Percentiles rank a stretch among this genome's conserved stretches.
phyloP scores from a whole-genome alignment of 2,113 vertebrate genomes.

The Halcyon malimbica region DNA sequence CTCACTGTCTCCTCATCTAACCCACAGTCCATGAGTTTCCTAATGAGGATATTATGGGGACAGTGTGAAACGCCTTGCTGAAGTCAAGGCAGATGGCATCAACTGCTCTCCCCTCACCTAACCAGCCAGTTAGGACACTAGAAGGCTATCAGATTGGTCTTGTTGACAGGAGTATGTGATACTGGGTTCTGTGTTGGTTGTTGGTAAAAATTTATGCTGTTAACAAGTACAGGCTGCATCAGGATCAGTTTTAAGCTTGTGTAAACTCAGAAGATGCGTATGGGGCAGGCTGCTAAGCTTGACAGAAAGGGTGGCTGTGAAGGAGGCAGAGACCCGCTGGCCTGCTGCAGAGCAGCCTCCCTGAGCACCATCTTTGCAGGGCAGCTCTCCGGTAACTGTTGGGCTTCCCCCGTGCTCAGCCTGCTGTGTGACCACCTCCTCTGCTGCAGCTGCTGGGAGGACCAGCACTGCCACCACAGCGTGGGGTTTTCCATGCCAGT shows the following conservation, averaged over 20 bases:
- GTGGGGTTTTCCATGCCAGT: rapidly evolving
- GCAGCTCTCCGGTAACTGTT: neutral
- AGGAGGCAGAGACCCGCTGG: neutral
- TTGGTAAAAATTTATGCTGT: neutral
- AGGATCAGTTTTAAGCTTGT: neutral
- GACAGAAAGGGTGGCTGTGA: neutral
- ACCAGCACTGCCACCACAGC: rapidly evolving
- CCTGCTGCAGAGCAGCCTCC: neutral
- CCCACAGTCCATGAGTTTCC: too few relatives aligned
- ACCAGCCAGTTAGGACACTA: too few relatives aligned
- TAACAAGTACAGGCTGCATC: neutral
- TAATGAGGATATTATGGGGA: too few relatives aligned
- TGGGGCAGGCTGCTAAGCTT: neutral
- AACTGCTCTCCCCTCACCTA: too few relatives aligned
- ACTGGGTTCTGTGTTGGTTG: neutral
- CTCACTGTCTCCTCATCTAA: too few relatives aligned
- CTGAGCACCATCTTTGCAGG: neutral
- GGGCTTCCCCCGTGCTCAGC: neutral
- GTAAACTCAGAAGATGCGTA: neutral
- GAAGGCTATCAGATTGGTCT: too few relatives aligned
- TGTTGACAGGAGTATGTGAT: neutral
- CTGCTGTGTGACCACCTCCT: neutral
- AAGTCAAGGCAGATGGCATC: too few relatives aligned
- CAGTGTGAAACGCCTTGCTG: too few relatives aligned
- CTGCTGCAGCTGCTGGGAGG: neutral